Percentiles rank a stretch among this genome's conserved stretches.
Conservation (phyloP, 2,888 invertebrate species). For the Mythimna albipuncta region DNA sequence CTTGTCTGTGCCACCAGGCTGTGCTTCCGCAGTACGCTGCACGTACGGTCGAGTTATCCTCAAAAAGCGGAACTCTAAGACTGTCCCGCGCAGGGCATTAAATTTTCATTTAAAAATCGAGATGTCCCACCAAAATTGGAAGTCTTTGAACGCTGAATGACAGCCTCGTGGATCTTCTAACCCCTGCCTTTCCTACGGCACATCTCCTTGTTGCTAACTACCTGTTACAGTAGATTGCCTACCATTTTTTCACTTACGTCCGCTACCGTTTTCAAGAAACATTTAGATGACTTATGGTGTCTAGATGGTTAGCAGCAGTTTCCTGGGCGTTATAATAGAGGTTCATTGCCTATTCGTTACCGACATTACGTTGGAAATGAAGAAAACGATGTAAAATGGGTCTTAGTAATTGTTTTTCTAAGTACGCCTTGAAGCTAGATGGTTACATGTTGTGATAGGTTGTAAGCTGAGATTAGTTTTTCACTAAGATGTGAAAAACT, state of each 20-base stretch:
- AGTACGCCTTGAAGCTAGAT: slow-evolving; percentile 15
- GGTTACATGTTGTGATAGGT: background rate
- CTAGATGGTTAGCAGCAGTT: slow-evolving; percentile 43
- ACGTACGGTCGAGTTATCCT: too few species aligned
- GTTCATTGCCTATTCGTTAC: slow-evolving; percentile 53
- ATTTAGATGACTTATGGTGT: slow-evolving; percentile 60
- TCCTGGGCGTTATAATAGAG: slow-evolving; percentile 57
- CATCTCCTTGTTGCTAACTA: slow-evolving; percentile 49
- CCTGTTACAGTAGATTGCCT: slow-evolving; percentile 57
- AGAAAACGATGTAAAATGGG: slow-evolving; percentile 28
- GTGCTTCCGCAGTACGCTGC: too few species aligned
- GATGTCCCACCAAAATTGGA: too few species aligned
- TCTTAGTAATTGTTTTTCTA: slow-evolving; percentile 36
- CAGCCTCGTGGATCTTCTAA: slow-evolving; percentile 29
- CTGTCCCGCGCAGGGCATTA: too few species aligned
- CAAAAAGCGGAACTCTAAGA: too few species aligned
- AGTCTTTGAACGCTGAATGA: too few species aligned
- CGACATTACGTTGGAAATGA: slow-evolving; percentile 31
- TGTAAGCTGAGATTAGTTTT: background rate
- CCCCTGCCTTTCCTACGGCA: background rate
- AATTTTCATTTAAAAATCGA: too few species aligned
- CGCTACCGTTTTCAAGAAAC: slow-evolving; percentile 62
- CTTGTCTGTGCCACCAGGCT: too few species aligned
- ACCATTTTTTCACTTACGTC: slow-evolving; percentile 62
- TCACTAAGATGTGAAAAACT: background rate